Evolutionary conservation across 2,113 vertebrate species (phyloP).

Genomic region (Canis aureus): DNA sequence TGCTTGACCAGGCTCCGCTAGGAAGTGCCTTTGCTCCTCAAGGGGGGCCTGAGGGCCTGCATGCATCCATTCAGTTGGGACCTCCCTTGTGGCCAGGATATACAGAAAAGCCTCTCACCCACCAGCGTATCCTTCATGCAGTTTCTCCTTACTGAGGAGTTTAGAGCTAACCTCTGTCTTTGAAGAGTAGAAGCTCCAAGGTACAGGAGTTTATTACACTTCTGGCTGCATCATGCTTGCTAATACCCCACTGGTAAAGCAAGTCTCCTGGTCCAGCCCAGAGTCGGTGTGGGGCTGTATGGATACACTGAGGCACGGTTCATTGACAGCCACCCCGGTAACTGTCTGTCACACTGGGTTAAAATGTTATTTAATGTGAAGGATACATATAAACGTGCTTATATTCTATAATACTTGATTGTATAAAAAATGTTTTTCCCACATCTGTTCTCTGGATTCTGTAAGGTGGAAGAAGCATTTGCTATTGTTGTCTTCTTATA

Average conservation of each 20-base stretch:
- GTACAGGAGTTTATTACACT: not conserved
- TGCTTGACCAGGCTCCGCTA: not conserved
- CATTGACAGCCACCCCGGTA: not conserved
- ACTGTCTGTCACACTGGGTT: too few relatives aligned
- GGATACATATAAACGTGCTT: not conserved
- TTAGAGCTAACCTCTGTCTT: not conserved
- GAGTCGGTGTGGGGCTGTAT: not conserved
- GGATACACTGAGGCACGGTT: not conserved
- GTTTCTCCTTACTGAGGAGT: not conserved
- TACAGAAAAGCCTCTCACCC: not conserved
- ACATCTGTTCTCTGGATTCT: not conserved
- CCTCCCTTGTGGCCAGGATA: not conserved
- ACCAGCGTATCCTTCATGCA: not conserved
- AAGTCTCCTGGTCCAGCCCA: not conserved
- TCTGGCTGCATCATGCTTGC: not conserved
- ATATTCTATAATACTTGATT: not conserved
- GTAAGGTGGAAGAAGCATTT: not conserved
- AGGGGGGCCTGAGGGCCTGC: not conserved
- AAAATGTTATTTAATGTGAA: not conserved
- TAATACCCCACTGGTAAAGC: not conserved
- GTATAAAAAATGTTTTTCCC: not conserved
- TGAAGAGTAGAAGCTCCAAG: not conserved
- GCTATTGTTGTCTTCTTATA: not conserved
- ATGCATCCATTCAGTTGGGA: not conserved
- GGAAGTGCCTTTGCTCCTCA: accelerated